These are phyloP conservation scores for Cataglyphis rosenhaueri DNA, from an alignment of 2,888 invertebrate genomes.

Conservation along the genomic window DNA sequence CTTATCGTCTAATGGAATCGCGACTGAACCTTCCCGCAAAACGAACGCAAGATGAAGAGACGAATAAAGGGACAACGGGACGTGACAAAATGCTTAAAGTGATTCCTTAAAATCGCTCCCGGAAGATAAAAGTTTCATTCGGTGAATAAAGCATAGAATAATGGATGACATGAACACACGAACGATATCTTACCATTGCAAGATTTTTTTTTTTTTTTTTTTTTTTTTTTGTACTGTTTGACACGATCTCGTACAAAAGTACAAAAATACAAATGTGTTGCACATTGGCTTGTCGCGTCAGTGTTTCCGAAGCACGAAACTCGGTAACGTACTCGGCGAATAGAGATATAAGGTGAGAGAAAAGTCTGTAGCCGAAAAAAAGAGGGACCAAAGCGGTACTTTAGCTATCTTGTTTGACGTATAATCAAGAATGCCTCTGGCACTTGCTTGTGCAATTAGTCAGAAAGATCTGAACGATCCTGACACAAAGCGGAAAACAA, in stretches of 20 bases:
- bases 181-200: slow-evolving; percentile 17
- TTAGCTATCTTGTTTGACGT: slow-evolving; percentile 57
- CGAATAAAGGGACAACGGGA: slow-evolving; percentile 12
- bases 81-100: slow-evolving; percentile 67
- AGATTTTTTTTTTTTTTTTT: slow-evolving; percentile 22
- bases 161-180: slow-evolving; percentile 29
- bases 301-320: slow-evolving; percentile 30
- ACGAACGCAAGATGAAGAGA: slow-evolving; percentile 13
- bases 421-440: slow-evolving; percentile 63
- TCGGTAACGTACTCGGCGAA: neutral
- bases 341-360: slow-evolving; percentile 4
- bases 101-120: slow-evolving; percentile 68
- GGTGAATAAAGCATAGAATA: slow-evolving; percentile 73
- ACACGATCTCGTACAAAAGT: slow-evolving; percentile 18
- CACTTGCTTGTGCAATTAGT: slow-evolving; percentile 71
- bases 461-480: slow-evolving; percentile 65
- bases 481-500: slow-evolving; percentile 21
- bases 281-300: slow-evolving; percentile 22
- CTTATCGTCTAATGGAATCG: slow-evolving; percentile 74
- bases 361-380: neutral
- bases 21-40: slow-evolving; percentile 42
- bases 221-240: slow-evolving; percentile 2
- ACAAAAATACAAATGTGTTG: slow-evolving; percentile 55
- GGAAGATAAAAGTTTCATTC: slow-evolving; percentile 71
- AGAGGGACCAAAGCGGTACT: slow-evolving; percentile 34